Evolutionary conservation across 2,888 invertebrate species (phyloP), one percentile per base, ranked within the genome.

Genomic region (Drosophila testacea): DNA sequence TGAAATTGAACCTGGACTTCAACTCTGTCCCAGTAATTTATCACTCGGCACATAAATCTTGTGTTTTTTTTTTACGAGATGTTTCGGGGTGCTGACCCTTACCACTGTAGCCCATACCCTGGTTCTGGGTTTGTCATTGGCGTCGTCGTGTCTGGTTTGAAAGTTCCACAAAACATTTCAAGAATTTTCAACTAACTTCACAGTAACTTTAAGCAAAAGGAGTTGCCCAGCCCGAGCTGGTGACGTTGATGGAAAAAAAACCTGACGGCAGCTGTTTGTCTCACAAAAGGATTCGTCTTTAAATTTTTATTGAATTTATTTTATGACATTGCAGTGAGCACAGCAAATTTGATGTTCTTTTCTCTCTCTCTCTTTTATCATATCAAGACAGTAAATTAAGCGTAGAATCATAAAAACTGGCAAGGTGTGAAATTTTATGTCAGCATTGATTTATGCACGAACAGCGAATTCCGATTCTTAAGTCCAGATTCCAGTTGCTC

Each of bases 371-470:
- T 44, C 28, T 46, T 22, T 64, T 48, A 68, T 63, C 65, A 65
- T 68, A 79, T 71, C 60, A 69, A 73, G 75, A 73, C 77, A 83
- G 77, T 89, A 88, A 89, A 88, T 88, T 89, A 85, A 85, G 83
- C 78, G 85, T 88, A 55, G 67, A 85, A 80, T 76, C 90, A 74
- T 85, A 88, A 85, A 85, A 85, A 60, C 81, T 72, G 87, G 86
- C 90, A 85, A 89, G 85, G 85, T 85, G 90, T 89, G 90, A 85
- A 85, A 85, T 85, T 85, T 85, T 80, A 89, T 85, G 88, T 88
- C 79, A 79, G 66, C 79, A 71, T 69, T 83, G 83, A 83, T 83
- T 83, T 83, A 83, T 83, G 83, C 81, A 27, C 48, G 57, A 62
- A 71, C 76, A 74, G 69, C 83, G 68, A 65, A 71, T 69, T 51